phyloP scores from a whole-genome alignment of 35 echinoderm and acorn worm species.

The Holothuria glaberrima region DNA sequence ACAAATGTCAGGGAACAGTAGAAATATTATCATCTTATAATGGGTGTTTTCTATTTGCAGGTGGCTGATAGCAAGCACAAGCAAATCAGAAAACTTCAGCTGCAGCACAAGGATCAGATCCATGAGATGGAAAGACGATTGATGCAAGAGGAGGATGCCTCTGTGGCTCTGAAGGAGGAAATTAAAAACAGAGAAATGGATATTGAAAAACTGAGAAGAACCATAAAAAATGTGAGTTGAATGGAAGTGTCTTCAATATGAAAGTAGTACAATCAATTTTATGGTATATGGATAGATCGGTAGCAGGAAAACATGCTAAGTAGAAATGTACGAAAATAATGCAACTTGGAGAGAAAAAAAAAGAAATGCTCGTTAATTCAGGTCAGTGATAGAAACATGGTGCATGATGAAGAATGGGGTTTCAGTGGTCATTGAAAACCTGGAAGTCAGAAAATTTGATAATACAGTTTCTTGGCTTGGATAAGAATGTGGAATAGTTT shows the following conservation, averaged over 20 bases:
- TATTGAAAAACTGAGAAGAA: constrained; percentile 26
- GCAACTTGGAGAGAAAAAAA: too few species aligned
- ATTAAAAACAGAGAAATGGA: constrained; percentile 47
- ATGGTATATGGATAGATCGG: too few species aligned
- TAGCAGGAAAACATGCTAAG: too few species aligned
- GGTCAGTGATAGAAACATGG: too few species aligned
- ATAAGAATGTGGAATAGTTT: too few species aligned
- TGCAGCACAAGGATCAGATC: constrained; percentile 37
- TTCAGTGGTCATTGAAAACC: too few species aligned
- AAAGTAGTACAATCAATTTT: too few species aligned
- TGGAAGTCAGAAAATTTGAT: too few species aligned
- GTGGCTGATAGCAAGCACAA: constrained; percentile 57
- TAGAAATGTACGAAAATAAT: too few species aligned
- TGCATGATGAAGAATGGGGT: too few species aligned
- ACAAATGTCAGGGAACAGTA: not conserved
- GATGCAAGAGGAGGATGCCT: constrained; percentile 54
- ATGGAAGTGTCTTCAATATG: not conserved
- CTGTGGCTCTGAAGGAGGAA: constrained; percentile 36
- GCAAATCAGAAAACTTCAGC: constrained; percentile 44
- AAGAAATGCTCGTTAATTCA: too few species aligned
- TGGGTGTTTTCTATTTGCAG: constrained; percentile 14
- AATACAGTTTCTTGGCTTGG: too few species aligned
- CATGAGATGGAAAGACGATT: constrained; percentile 37
- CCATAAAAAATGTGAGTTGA: constrained; percentile 30
- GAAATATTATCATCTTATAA: not conserved